These are phyloP conservation scores for Adela reaumurella DNA, from an alignment of 2,888 invertebrate genomes.

Conservation along the genomic window DNA sequence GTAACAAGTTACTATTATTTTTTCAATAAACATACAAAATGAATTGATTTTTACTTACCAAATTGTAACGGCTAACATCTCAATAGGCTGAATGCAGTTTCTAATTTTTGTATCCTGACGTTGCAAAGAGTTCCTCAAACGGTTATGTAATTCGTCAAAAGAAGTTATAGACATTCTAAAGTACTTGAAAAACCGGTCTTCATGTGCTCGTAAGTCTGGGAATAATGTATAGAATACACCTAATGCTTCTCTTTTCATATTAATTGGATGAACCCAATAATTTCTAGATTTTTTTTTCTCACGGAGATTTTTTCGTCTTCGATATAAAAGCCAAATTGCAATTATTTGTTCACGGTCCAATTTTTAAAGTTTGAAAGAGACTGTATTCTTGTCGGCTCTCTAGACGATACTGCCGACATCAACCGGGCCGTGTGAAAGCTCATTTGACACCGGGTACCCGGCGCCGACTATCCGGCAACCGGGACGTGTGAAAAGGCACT, in stretches of 20 bases:
- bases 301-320: too few relatives aligned
- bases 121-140: constrained; percentile 3
- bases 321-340: too few relatives aligned
- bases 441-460: too few relatives aligned
- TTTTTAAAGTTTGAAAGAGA: too few relatives aligned
- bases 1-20: constrained; percentile 6
- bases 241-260: constrained; percentile 5
- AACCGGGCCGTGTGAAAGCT: too few relatives aligned
- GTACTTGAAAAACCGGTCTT: constrained; percentile 5
- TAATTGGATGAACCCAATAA: too few relatives aligned
- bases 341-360: too few relatives aligned
- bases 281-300: too few relatives aligned
- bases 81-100: constrained; percentile 7
- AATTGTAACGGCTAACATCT: constrained; percentile 7
- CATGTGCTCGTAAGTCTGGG: constrained; percentile 7
- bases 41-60: constrained; percentile 4
- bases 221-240: constrained; percentile 7
- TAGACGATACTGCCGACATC: too few relatives aligned
- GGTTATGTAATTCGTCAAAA: constrained; percentile 3
- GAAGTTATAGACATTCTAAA: constrained; percentile 1
- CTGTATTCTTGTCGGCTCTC: too few relatives aligned
- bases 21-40: constrained; percentile 2
- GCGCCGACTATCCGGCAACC: too few relatives aligned
- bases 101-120: constrained; percentile 2
- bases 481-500: too few relatives aligned